Conservation (phyloP, 2,113 vertebrate species). For the Callopanchax toddi region DNA sequence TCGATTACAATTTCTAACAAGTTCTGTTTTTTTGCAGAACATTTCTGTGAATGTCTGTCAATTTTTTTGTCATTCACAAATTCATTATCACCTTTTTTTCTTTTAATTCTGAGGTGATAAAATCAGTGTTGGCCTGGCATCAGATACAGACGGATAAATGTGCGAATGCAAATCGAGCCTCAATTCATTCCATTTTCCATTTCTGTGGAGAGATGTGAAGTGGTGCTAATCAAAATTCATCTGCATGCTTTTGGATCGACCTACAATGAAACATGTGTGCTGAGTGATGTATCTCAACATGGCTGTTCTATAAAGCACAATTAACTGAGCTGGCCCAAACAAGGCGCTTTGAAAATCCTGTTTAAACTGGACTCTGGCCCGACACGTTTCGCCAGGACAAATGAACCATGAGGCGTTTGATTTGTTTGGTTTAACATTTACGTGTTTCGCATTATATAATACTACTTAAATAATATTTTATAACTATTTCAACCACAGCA, state of each 20-base stretch:
- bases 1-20: not conserved
- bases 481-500: too few relatives aligned
- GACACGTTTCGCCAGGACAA: not conserved
- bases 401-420: not conserved
- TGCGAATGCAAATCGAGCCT: conserved; percentile 9
- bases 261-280: not conserved
- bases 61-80: not conserved
- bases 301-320: not conserved
- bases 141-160: not conserved
- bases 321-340: not conserved
- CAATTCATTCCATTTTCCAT: conserved; percentile 1
- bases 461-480: too few relatives aligned
- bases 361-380: not conserved
- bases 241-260: not conserved
- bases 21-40: not conserved
- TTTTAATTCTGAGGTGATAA: not conserved
- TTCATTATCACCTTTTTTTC: conserved; percentile 4
- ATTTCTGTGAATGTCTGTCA: not conserved
- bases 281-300: conserved; percentile 2
- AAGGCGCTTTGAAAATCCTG: not conserved
- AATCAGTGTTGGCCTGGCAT: not conserved
- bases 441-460: too few relatives aligned
- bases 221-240: not conserved
- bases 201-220: not conserved
- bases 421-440: not conserved